A percentile compares a stretch with the other conserved stretches of the same genome.
Evolutionary conservation across 2,888 invertebrate species (phyloP).

Genomic region (Periphyllus acericola): DNA sequence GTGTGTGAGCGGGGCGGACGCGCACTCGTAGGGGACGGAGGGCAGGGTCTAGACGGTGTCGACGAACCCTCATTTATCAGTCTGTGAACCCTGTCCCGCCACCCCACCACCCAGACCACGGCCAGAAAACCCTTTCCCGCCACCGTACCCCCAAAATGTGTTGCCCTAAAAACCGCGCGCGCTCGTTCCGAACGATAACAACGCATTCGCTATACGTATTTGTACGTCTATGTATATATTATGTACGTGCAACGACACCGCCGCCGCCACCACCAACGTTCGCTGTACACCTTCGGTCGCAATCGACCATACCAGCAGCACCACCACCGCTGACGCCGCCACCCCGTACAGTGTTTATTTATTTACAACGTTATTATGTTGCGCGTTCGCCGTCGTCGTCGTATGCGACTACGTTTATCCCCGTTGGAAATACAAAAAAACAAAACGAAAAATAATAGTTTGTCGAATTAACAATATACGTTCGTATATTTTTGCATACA

Average conservation of each 20-base stretch:
- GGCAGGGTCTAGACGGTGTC: slow-evolving; percentile 65
- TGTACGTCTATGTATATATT: background rate
- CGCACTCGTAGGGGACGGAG: background rate
- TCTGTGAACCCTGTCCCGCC: slow-evolving; percentile 71
- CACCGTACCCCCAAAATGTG: slow-evolving; percentile 5
- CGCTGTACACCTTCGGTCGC: background rate
- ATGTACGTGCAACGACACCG: background rate
- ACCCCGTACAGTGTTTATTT: background rate
- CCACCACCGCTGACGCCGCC: background rate
- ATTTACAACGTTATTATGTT: background rate
- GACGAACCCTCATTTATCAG: slow-evolving; percentile 69
- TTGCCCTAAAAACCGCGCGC: slow-evolving; percentile 25
- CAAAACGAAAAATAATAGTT: too few species aligned
- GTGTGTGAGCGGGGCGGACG: background rate
- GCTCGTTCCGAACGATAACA: slow-evolving; percentile 20
- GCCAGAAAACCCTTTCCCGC: slow-evolving; percentile 72
- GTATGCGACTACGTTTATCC: background rate
- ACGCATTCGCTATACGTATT: background rate
- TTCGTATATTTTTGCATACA: too few species aligned
- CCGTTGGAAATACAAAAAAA: too few species aligned
- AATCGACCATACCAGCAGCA: too few species aligned
- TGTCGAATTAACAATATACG: too few species aligned
- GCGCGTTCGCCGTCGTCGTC: background rate
- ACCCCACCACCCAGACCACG: slow-evolving; percentile 70
- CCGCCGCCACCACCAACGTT: background rate